A percentile compares a stretch with the other conserved stretches of the same genome.
phyloP scores from a whole-genome alignment of 2,797 vertebrate genomes.

The Clamator glandarius region DNA sequence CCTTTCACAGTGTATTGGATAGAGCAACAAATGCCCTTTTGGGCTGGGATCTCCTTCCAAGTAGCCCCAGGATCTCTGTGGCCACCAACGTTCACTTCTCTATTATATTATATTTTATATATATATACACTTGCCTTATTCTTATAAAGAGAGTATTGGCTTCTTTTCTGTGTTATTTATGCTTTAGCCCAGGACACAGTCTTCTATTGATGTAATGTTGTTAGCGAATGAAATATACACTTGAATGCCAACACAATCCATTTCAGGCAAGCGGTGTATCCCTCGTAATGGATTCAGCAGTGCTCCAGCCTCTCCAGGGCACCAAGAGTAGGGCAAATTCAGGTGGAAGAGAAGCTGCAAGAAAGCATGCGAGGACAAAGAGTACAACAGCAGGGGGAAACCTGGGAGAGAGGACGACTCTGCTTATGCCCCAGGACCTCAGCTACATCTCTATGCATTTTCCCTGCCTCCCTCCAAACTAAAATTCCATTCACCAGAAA shows the following conservation, averaged over 20 bases:
- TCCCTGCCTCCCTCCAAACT: background rate
- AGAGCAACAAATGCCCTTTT: background rate
- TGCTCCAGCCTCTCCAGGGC: background rate
- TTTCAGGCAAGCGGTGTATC: background rate
- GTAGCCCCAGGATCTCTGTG: rapidly evolving
- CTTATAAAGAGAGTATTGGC: background rate
- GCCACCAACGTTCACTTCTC: rapidly evolving
- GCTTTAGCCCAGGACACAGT: background rate
- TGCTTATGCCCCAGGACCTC: no score
- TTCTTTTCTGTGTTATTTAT: background rate
- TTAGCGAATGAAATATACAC: background rate
- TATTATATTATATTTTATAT: background rate
- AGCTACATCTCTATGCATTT: background rate
- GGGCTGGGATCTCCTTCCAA: background rate
- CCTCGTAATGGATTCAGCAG: background rate
- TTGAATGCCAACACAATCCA: background rate
- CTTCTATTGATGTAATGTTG: background rate
- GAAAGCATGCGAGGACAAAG: background rate
- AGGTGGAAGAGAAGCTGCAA: background rate
- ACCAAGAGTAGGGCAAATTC: background rate
- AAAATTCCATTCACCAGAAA: background rate
- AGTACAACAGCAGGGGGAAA: background rate
- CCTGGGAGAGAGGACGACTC: background rate
- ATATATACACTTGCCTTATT: background rate
- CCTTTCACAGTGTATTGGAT: background rate